Conservation (phyloP, 1,140 invertebrate genomes). For the Leptopilina boulardi region DNA sequence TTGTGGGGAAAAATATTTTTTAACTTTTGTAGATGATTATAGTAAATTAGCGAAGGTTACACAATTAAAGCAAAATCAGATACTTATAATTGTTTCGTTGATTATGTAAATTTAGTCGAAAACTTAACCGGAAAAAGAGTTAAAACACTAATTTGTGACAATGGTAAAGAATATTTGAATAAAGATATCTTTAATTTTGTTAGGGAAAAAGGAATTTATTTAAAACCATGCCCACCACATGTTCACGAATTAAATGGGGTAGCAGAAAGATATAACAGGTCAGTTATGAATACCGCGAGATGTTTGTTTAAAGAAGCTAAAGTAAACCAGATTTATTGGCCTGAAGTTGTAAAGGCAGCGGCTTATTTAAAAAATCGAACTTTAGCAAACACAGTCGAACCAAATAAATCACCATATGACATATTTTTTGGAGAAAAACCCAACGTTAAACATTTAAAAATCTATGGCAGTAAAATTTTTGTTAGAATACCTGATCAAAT, state of each 20-base stretch:
- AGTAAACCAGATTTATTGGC: conserved; percentile 61
- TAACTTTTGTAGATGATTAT: conserved; percentile 58
- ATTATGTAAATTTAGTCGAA: conserved; percentile 56
- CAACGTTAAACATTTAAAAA: conserved; percentile 59
- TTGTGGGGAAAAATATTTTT: conserved; percentile 55
- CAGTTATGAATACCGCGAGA: conserved; percentile 50
- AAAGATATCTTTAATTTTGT: conserved; percentile 45
- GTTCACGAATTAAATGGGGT: conserved; percentile 67
- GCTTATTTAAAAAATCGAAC: conserved; percentile 59
- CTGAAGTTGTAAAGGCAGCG: conserved; percentile 52
- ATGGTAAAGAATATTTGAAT: conserved; percentile 68
- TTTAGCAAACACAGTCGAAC: conserved; percentile 64
- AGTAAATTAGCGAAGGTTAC: conserved; percentile 52
- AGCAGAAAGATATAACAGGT: conserved; percentile 67
- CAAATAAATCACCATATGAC: conserved; percentile 63
- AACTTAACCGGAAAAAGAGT: conserved; percentile 56
- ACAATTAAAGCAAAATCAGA: neutral
- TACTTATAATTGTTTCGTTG: conserved; percentile 45
- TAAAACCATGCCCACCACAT: conserved; percentile 67
- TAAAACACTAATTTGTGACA: conserved; percentile 67
- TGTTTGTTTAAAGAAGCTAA: conserved; percentile 52
- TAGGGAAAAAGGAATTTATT: conserved; percentile 57
- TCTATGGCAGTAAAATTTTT: conserved; percentile 33
- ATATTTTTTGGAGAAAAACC: conserved; percentile 64
- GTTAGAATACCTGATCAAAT: neutral